Evolutionary conservation across 1,140 invertebrate species (phyloP).

Genomic region (Leucophenga varia): DNA sequence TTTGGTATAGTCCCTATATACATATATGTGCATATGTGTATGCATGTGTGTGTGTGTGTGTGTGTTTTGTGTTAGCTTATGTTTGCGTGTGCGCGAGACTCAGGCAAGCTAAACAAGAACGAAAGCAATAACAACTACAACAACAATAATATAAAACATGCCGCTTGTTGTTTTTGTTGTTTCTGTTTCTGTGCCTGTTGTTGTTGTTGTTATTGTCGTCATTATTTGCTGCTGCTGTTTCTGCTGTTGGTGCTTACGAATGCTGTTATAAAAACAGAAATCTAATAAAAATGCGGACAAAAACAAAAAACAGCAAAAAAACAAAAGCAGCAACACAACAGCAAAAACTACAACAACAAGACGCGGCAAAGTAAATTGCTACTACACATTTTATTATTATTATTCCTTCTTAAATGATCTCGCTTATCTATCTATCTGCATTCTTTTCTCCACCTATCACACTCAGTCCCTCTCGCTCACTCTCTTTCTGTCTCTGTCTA

Average conservation of each 20-base stretch:
- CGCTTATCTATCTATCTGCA: too few relatives aligned
- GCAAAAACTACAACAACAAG: too few relatives aligned
- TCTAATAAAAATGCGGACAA: conserved; percentile 51
- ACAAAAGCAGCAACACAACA: too few relatives aligned
- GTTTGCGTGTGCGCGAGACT: too few relatives aligned
- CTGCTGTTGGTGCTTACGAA: conserved; percentile 31
- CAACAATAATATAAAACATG: conserved; percentile 6
- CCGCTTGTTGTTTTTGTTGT: conserved; percentile 5
- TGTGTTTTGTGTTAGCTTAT: too few relatives aligned
- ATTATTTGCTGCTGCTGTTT: conserved; percentile 12
- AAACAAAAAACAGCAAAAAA: too few relatives aligned
- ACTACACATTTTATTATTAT: too few relatives aligned
- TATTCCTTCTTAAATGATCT: too few relatives aligned
- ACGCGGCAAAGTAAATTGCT: too few relatives aligned
- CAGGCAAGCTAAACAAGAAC: too few relatives aligned
- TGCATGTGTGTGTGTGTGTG: neutral
- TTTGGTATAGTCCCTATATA: conserved; percentile 13
- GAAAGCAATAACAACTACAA: conserved; percentile 9
- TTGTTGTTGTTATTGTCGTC: conserved; percentile 14
- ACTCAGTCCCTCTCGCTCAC: conserved; percentile 12
- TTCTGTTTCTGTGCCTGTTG: conserved; percentile 3
- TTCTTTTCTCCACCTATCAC: conserved; percentile 21
- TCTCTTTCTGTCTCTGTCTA: too few relatives aligned
- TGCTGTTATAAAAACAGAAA: conserved; percentile 48
- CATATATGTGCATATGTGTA: neutral